A percentile compares a stretch with the other conserved stretches of the same genome.
Conservation (phyloP, 2,888 invertebrate species). For the Drosophila sordidula region DNA sequence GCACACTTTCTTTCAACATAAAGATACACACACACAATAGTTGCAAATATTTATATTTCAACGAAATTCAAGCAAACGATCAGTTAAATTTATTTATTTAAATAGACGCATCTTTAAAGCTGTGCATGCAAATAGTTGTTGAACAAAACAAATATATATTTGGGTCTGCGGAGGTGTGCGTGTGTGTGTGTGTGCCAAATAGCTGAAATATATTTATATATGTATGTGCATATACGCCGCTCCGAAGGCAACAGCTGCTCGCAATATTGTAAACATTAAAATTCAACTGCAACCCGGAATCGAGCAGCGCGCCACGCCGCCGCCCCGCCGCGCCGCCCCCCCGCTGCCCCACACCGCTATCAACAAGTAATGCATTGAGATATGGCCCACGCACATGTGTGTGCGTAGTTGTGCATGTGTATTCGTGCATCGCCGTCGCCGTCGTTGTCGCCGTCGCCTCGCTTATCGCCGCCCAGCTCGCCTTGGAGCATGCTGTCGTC, state of each 20-base stretch:
- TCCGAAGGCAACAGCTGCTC: conserved; percentile 44
- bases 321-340: neutral
- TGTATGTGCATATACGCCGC: conserved; percentile 1
- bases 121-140: neutral
- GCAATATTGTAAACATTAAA: conserved; percentile 44
- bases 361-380: conserved; percentile 26
- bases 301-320: neutral
- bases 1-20: conserved; percentile 54
- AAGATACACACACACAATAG: conserved; percentile 26
- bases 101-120: neutral
- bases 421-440: conserved; percentile 4
- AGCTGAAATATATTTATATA: neutral
- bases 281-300: conserved; percentile 2
- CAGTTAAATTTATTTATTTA: neutral
- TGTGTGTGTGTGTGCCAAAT: conserved; percentile 8
- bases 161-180: neutral
- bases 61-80: neutral
- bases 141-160: neutral
- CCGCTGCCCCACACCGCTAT: neutral
- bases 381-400: neutral
- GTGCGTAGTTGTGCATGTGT: conserved; percentile 4
- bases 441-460: conserved; percentile 1
- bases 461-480: conserved; percentile 17
- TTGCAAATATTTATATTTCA: conserved; percentile 7
- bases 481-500: conserved; percentile 36